Conservation (phyloP, 2,888 invertebrate genomes). For the Ectobius pallidus region DNA sequence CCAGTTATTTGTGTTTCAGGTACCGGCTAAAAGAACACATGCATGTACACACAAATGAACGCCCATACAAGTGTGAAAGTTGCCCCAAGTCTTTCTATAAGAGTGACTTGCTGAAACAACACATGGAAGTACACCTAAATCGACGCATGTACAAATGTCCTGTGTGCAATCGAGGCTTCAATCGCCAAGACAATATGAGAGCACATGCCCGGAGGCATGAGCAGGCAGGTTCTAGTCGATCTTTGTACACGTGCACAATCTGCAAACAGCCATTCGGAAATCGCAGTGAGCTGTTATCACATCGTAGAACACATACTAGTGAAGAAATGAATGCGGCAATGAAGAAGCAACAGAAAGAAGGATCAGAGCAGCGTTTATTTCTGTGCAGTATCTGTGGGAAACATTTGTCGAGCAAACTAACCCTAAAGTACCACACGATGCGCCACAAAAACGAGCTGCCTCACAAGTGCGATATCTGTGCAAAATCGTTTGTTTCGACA, state of each 20-base stretch:
- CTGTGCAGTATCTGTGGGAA: conserved; percentile 35
- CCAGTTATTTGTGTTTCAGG: conserved; percentile 22
- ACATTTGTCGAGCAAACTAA: conserved; percentile 38
- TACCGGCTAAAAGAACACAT: conserved; percentile 26
- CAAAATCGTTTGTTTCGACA: conserved; percentile 35
- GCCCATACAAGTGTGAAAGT: conserved; percentile 32
- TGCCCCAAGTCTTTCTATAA: conserved; percentile 37
- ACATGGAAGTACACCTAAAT: conserved; percentile 29
- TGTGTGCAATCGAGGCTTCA: conserved; percentile 39
- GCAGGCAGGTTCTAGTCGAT: not conserved
- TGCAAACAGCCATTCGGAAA: conserved; percentile 13
- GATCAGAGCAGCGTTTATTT: not conserved
- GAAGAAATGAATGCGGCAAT: conserved; percentile 27
- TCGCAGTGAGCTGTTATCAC: conserved; percentile 29
- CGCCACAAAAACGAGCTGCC: conserved; percentile 38
- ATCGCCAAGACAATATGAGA: conserved; percentile 29
- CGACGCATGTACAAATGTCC: conserved; percentile 34
- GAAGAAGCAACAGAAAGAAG: not conserved
- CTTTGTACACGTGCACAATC: conserved; percentile 16
- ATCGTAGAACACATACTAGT: conserved; percentile 30
- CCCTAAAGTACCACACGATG: conserved; percentile 38
- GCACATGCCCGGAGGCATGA: conserved; percentile 19
- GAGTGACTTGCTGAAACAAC: not conserved
- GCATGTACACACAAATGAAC: conserved; percentile 29
- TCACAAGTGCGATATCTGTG: conserved; percentile 36